Base-by-base conservation (phyloP, 92 coral and sea anemone genomes). In the Micromussa lordhowensis region DNA sequence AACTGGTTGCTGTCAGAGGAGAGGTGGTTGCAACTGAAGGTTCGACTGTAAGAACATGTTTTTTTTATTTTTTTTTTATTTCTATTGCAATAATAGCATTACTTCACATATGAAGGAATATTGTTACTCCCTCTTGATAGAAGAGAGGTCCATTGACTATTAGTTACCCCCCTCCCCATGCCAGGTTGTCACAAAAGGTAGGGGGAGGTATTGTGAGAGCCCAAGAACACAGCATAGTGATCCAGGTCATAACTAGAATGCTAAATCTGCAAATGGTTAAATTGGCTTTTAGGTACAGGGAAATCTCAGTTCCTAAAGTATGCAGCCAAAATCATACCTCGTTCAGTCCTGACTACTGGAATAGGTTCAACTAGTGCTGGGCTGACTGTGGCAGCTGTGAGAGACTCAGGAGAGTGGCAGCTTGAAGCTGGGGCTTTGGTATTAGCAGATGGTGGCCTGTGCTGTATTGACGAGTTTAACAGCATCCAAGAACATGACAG, bases 281-380 rank as follows among this genome's bases (percentile, higher is more conserved):
- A n/a, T 21, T 14, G 36, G 4, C 26, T 36, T 77, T 36, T 11
- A 98, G 99, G 99, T 24, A 98, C 99, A 64, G 99, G 98, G 7
- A 98, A 98, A 85, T 98, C 99, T 18, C 99, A 98, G 85, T 93
- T 98, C 79, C 88, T 98, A 34, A 96, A 98, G 81, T 98, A 96
- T 71, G 98, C 99, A 13, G 95, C 98, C 40, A 98, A 98, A 87
- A 86, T 98, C 64, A 87, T 96, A 53, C 99, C 99, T 3, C 94
- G 99, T 53, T 98, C 99, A 19, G 99, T 98, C 22, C 90, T 96
- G 83, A 98, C 98, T 28, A 96, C 99, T 51, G 99, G 99, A 21
- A 96, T 96, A 58, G 98, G 99, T n/a, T 94, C 99, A 70, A 98
- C 99, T 19, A 98, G 98, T 86, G 99, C 99, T 82, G 99, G 99